Evolutionary conservation across 2,888 invertebrate genomes (phyloP).

Genomic region (Spicauda simplicius): DNA sequence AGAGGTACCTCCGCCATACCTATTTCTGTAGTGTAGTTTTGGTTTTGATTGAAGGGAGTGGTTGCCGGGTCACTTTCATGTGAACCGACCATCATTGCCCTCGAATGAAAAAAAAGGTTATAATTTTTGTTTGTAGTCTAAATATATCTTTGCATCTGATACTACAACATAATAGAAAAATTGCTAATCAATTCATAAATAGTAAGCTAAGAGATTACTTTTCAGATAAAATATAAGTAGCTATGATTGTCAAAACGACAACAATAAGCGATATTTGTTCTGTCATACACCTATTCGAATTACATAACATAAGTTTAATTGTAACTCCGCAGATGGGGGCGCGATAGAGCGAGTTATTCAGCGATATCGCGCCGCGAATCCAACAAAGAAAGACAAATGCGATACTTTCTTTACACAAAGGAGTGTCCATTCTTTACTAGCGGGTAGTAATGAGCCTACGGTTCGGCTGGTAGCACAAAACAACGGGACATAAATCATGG

Average conservation of each 20-base stretch:
- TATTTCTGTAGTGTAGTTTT: too few species aligned
- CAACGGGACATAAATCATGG: constrained; percentile 76
- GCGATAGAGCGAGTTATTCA: constrained; percentile 37
- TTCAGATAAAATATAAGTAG: constrained; percentile 5
- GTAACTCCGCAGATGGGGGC: constrained; percentile 36
- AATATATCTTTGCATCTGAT: too few species aligned
- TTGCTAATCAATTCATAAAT: neutral
- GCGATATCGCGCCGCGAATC: constrained; percentile 42
- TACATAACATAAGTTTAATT: constrained; percentile 37
- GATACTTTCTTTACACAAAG: constrained; percentile 69
- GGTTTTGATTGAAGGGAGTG: too few species aligned
- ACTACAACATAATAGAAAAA: too few species aligned
- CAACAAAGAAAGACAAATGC: constrained; percentile 76
- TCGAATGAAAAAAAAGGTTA: too few species aligned
- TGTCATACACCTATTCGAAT: constrained; percentile 1
- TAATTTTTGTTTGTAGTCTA: too few species aligned
- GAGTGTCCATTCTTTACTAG: constrained; percentile 73
- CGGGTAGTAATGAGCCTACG: constrained; percentile 71
- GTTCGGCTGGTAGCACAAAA: constrained; percentile 58
- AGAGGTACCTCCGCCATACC: too few species aligned
- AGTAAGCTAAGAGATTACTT: constrained; percentile 1
- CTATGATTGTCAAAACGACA: neutral
- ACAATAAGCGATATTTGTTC: constrained; percentile 30
- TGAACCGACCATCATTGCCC: too few species aligned
- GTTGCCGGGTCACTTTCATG: too few species aligned